A percentile compares a stretch with the other conserved stretches of the same genome.
Evolutionary conservation across 1,140 invertebrate species (phyloP).

Genomic region (Periplaneta americana): DNA sequence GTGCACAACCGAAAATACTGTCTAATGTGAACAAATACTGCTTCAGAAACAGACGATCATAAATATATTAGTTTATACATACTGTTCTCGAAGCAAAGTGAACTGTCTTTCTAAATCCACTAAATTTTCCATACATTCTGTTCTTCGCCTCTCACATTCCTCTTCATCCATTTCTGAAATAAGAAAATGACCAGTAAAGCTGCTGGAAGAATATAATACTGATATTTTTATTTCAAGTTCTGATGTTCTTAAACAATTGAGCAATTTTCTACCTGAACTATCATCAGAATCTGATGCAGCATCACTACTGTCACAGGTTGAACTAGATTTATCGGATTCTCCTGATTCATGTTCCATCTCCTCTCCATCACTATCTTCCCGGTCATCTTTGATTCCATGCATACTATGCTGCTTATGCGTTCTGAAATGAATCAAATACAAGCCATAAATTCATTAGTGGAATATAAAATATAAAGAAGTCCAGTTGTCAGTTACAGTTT

Average conservation of each 20-base stretch:
- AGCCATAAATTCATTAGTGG: too few relatives aligned
- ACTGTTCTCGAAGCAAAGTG: conserved; percentile 78
- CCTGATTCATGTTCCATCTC: conserved; percentile 44
- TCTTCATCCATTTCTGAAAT: conserved; percentile 83
- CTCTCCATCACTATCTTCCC: conserved; percentile 39
- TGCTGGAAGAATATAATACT: not conserved
- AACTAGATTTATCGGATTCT: conserved; percentile 41
- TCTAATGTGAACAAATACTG: too few relatives aligned
- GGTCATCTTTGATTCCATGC: conserved; percentile 36
- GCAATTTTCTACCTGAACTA: conserved; percentile 37
- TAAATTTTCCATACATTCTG: conserved; percentile 79
- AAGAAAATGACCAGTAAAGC: not conserved
- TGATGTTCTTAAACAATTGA: not conserved
- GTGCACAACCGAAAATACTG: too few relatives aligned
- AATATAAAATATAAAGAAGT: too few relatives aligned
- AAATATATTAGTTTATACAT: conserved; percentile 29
- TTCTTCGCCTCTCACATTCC: conserved; percentile 78
- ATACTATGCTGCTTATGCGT: conserved; percentile 20
- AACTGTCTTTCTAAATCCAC: conserved; percentile 87
- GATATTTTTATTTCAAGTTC: not conserved
- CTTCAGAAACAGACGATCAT: too few relatives aligned
- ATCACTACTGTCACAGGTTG: conserved; percentile 29
- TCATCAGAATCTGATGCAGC: conserved; percentile 42
- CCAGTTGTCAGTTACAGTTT: too few relatives aligned
- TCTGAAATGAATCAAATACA: not conserved